phyloP scores from a whole-genome alignment of 2,797 vertebrate genomes.

The Diplodus sargus region DNA sequence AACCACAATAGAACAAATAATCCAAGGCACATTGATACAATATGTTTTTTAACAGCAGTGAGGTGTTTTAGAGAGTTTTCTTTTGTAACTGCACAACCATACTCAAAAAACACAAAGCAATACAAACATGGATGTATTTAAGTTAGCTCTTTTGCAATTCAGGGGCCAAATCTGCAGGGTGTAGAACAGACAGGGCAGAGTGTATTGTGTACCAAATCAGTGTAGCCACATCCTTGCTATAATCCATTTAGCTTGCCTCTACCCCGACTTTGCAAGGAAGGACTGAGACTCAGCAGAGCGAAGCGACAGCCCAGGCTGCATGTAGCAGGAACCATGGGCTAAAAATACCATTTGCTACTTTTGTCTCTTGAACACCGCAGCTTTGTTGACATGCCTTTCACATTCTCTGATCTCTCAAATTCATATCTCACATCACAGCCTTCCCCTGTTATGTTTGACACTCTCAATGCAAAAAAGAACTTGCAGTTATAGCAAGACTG shows the following conservation, averaged over 20 bases:
- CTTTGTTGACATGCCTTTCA: slow-evolving; percentile 32
- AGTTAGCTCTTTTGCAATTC: slow-evolving; percentile 11
- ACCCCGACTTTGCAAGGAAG: slow-evolving; percentile 25
- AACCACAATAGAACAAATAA: not conserved
- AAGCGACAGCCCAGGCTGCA: slow-evolving; percentile 15
- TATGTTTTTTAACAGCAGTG: slow-evolving; percentile 1
- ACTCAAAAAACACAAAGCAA: slow-evolving; percentile 2
- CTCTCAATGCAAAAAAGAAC: not conserved
- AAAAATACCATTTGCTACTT: slow-evolving; percentile 51
- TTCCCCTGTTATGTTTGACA: slow-evolving; percentile 1
- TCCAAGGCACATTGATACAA: not conserved
- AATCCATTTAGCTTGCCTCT: slow-evolving; percentile 57
- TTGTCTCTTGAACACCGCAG: slow-evolving; percentile 36
- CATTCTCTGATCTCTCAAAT: slow-evolving; percentile 26
- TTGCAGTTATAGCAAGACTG: not conserved
- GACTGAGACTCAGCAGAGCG: slow-evolving; percentile 29
- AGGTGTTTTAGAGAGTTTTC: not conserved
- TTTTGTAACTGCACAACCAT: slow-evolving; percentile 17
- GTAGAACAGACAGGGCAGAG: slow-evolving; percentile 38
- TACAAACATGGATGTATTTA: slow-evolving; percentile 23
- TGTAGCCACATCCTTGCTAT: slow-evolving; percentile 43
- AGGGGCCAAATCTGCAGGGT: slow-evolving; percentile 47
- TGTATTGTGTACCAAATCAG: slow-evolving; percentile 56
- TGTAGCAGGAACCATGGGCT: slow-evolving; percentile 10
- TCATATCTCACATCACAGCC: slow-evolving; percentile 26